phyloP scores from a whole-genome alignment of 2,888 invertebrate genomes.

The Empis livida region DNA sequence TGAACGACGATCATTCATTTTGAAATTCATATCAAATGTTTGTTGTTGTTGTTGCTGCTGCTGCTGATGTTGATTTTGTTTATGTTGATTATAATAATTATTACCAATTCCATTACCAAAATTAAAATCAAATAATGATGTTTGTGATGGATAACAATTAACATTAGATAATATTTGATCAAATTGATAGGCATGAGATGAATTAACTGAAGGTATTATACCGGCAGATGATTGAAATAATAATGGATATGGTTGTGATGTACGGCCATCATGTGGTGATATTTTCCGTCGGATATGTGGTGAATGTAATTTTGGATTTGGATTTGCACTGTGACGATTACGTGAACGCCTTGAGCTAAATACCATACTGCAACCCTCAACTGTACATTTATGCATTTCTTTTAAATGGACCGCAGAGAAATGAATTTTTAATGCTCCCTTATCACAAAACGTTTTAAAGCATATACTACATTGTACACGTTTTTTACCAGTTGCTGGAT shows the following conservation, averaged over 20 bases:
- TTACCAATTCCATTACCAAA: background rate
- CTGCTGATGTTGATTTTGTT: no score
- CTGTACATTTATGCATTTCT: constrained; percentile 98
- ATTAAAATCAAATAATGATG: background rate
- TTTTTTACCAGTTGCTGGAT: constrained; percentile 87
- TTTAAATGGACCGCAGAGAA: constrained; percentile 95
- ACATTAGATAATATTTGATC: constrained; percentile 31
- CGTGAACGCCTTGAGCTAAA: constrained; percentile 90
- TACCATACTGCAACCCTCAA: constrained; percentile 96
- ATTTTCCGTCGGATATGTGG: constrained; percentile 88
- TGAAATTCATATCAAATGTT: background rate
- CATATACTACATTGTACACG: constrained; percentile 96
- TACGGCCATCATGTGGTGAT: constrained; percentile 84
- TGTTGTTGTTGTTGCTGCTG: background rate
- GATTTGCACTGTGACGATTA: constrained; percentile 93
- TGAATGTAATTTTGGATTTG: constrained; percentile 92
- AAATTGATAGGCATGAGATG: constrained; percentile 46
- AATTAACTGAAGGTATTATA: constrained; percentile 40
- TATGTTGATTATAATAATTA: background rate
- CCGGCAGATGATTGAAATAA: constrained; percentile 46
- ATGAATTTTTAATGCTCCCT: constrained; percentile 96
- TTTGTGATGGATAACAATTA: constrained; percentile 3
- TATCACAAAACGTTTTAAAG: constrained; percentile 97
- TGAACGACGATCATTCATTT: background rate
- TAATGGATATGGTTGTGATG: constrained; percentile 58